A percentile compares a stretch with the other conserved stretches of the same genome.
Evolutionary conservation across 2,797 vertebrate genomes (phyloP).

Genomic region (Artibeus jamaicensis): DNA sequence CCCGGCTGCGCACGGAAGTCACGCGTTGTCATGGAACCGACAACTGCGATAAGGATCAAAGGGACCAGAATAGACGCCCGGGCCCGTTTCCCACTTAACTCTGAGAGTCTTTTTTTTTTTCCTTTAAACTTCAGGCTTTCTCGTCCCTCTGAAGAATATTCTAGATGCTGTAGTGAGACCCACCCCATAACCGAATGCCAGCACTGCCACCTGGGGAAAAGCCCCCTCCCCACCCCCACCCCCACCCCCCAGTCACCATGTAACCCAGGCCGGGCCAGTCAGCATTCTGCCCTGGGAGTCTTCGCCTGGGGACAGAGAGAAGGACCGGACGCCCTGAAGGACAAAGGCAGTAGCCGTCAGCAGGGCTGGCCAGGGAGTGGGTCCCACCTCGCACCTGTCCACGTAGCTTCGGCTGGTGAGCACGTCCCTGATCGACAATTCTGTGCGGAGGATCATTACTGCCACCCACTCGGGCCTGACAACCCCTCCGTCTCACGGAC

Average conservation of each 20-base stretch:
- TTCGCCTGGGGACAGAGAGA: background rate
- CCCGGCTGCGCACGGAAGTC: background rate
- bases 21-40: conserved; percentile 46
- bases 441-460: rapidly evolving
- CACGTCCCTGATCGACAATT: rapidly evolving
- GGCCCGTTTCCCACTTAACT: background rate
- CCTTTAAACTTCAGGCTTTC: background rate
- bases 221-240: background rate
- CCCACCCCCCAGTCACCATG: rapidly evolving
- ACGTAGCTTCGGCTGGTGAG: background rate
- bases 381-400: background rate
- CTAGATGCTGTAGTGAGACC: background rate
- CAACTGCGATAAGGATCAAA: conserved; percentile 32
- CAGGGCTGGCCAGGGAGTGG: background rate
- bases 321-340: background rate
- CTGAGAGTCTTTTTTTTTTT: background rate
- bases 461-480: background rate
- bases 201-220: background rate
- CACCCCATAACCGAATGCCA: background rate
- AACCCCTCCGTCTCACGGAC: background rate
- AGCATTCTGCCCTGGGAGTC: background rate
- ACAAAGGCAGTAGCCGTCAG: rapidly evolving
- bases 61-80: conserved; percentile 26
- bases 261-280: background rate
- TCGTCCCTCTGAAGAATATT: background rate